phyloP scores from a whole-genome alignment of 1,140 invertebrate genomes.

The Brachionus manjavacas region DNA sequence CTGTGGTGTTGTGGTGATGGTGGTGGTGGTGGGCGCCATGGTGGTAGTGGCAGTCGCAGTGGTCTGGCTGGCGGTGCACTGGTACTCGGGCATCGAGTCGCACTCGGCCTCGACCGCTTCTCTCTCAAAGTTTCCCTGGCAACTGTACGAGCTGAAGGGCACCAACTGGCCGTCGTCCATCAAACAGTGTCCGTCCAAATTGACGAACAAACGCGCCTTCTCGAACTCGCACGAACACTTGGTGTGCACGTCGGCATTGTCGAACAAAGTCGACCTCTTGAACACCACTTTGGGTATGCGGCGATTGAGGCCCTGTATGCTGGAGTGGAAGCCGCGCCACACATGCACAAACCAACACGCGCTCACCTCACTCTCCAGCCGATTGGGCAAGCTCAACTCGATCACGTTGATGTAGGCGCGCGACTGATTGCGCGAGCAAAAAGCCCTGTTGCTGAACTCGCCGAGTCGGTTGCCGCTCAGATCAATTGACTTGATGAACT shows the following conservation, averaged over 20 bases:
- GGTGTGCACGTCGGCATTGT: background rate
- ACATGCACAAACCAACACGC: conserved; percentile 31
- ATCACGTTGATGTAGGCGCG: background rate
- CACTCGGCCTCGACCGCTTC: background rate
- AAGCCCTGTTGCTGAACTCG: background rate
- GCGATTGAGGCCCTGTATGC: background rate
- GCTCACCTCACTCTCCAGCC: background rate
- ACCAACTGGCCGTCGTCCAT: background rate
- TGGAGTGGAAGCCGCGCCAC: background rate
- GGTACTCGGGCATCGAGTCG: background rate
- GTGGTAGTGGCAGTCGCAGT: no score
- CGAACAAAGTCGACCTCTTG: background rate
- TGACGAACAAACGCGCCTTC: background rate
- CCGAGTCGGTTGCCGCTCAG: background rate
- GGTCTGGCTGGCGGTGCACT: background rate
- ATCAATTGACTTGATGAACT: conserved; percentile 17
- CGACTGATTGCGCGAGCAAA: background rate
- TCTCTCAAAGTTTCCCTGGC: background rate
- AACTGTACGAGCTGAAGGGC: background rate
- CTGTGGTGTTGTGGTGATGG: background rate
- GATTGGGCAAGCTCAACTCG: background rate
- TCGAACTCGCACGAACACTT: background rate
- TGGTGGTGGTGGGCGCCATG: background rate
- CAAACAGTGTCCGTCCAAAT: conserved; percentile 8
- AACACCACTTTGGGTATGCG: background rate